Base-by-base conservation (phyloP, 2,888 invertebrate species). In the Drosophila aldrichi region DNA sequence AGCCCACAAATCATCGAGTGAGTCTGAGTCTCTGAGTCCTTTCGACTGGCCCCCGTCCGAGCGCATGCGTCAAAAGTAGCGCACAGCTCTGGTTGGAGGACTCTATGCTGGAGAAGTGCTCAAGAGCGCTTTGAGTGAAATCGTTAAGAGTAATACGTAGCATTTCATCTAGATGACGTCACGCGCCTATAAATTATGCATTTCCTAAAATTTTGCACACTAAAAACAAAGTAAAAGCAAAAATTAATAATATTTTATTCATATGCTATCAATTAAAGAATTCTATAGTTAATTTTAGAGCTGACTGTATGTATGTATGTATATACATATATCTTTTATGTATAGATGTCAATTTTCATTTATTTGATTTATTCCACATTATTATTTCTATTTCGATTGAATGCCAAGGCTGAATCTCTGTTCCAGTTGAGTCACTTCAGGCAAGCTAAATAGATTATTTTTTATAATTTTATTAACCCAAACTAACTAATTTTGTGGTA, bases 1-100 rank as follows among this genome's bases (percentile, higher is more conserved):
- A 58, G 20, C 29, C 44, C 73, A 78, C 69, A 65, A 83, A 70
- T 59, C 51, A 80, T 77, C 83, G 87, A 82, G 82, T 74, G 74
- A 77, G 49, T 68, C 36, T 3, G n/a, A n/a, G n/a, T 29, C 20
- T 20, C 22, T 44, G 4, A 59, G 62, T 38, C 44, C 46, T 54
- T 34, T 44, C 70, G 43, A 36, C 36, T 61, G 70, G 38, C 18
- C 51, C 60, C 38, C 0, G 4, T 0, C 5, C 9, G 1, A 20
- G 69, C 82, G 82, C 82, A 81, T 82, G 82, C 82, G 82, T n/a
- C 43, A 38, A 7, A 14, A 59, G 16, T 20, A 51, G 48, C 61
- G 63, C 72, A 56, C 67, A 68, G 18, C 3, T 18, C 34, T 34
- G 22, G 36, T 41, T 67, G 51, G 52, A 41, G 43, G 40, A 36